phyloP scores from a whole-genome alignment of 2,888 invertebrate genomes.

The Smittia aterrima region DNA sequence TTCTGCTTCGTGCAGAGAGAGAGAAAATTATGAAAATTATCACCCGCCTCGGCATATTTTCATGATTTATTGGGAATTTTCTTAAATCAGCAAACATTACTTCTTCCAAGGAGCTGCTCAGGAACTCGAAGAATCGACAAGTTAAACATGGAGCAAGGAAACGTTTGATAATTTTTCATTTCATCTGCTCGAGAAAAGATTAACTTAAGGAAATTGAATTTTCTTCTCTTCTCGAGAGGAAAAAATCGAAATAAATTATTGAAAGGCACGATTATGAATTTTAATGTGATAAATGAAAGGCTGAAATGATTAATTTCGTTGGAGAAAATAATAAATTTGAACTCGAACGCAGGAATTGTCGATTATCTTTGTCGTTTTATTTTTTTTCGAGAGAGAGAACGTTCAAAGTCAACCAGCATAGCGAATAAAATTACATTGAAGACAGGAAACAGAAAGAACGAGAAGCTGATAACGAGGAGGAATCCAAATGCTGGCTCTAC shows the following conservation, averaged over 20 bases:
- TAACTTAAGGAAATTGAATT: constrained; percentile 40
- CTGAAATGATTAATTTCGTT: constrained; percentile 33
- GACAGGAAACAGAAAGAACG: constrained; percentile 33
- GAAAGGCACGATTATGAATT: constrained; percentile 39
- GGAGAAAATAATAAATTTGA: background rate
- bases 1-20: constrained; percentile 9
- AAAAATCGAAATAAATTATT: constrained; percentile 33
- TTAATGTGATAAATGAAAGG: constrained; percentile 38
- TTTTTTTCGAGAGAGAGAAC: background rate
- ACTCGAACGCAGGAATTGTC: background rate
- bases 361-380: background rate
- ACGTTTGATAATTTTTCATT: constrained; percentile 40
- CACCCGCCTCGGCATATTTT: constrained; percentile 30
- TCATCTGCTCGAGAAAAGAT: constrained; percentile 35
- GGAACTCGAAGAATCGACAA: background rate
- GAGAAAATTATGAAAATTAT: constrained; percentile 37
- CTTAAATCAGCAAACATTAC: constrained; percentile 34
- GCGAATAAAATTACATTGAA: constrained; percentile 31
- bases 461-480: constrained; percentile 17
- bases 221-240: background rate
- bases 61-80: constrained; percentile 36
- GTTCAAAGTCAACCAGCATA: constrained; percentile 36
- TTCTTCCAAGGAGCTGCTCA: background rate
- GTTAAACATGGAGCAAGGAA: constrained; percentile 23
- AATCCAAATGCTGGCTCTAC: constrained; percentile 38